Evolutionary conservation across 2,888 invertebrate genomes (phyloP), one percentile per base, ranked within the genome.

Genomic region (Drosophila infuscata): DNA sequence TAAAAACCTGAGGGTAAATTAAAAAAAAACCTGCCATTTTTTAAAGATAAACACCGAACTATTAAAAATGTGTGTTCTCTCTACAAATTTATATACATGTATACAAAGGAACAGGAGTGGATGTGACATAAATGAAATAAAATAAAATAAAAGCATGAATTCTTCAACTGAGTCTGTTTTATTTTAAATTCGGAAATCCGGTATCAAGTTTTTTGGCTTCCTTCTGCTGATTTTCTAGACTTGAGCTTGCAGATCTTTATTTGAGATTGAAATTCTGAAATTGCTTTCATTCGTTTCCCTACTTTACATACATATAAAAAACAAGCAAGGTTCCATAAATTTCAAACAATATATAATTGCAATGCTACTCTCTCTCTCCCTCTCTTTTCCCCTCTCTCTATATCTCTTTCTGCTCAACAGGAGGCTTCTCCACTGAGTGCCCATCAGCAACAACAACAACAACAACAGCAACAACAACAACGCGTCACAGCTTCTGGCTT

Each of bases 401-500:
- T 58, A 12, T 48, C 56, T 35, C 6, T 59, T 5, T 66, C 20
- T n/a, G 25, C 46, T 25, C 38, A 12, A 33, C 51, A 92, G 93
- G 93, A 92, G 85, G 88, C 92, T 86, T 92, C 92, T 91, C 93
- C 92, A 82, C 75, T 92, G 82, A 93, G 91, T 84, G 82, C 83
- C 82, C 92, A 91, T 83, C 92, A 91, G 76, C 91, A 80, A 11
- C 76, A 87, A 63, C 91, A 87, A 51, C 90, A 76, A 56, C 83
- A 67, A 33, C 83, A 71, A 43, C 71, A 74, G 3, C 75, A 71
- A 9, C 82, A 76, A 38, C 74, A 78, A 53, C 81, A 83, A 38
- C 78, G 79, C 41, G 54, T 33, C 35, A 70, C 76, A 48, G 65
- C 70, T 20, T 38, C 76, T 7, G 60, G 70, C 9, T 53, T 86